phyloP scores from a whole-genome alignment of 2,888 invertebrate species.

The Campoplex capitator region DNA sequence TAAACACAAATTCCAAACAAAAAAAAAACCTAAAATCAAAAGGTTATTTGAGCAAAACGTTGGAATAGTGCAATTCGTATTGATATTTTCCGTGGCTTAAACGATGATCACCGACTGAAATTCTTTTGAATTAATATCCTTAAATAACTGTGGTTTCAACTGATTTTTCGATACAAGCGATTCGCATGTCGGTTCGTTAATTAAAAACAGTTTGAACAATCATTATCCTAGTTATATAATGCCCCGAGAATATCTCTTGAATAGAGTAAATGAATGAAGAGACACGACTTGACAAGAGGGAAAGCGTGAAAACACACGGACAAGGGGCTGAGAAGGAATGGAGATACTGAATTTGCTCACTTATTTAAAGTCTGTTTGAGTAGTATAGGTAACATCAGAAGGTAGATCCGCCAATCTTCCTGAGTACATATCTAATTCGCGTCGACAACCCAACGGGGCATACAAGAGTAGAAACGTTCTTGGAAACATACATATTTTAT shows the following conservation, averaged over 20 bases:
- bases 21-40: too few species aligned
- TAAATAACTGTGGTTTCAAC: not conserved
- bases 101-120: too few species aligned
- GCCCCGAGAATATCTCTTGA: not conserved
- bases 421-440: slow-evolving; percentile 24
- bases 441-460: slow-evolving; percentile 33
- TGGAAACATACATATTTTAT: not conserved
- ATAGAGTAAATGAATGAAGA: not conserved
- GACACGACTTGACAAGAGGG: not conserved
- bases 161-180: not conserved
- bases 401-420: slow-evolving; percentile 18
- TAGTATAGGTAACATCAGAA: not conserved
- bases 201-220: not conserved
- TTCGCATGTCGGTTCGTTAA: not conserved
- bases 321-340: not conserved
- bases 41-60: too few species aligned
- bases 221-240: not conserved
- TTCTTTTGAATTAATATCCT: not conserved
- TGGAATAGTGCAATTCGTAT: too few species aligned
- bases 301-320: not conserved
- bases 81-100: too few species aligned
- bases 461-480: slow-evolving; percentile 9
- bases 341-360: slow-evolving; percentile 4
- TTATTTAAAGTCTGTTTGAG: slow-evolving; percentile 29
- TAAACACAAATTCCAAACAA: too few species aligned